Conservation (phyloP, 2,888 invertebrate species). For the Encarsia formosa region DNA sequence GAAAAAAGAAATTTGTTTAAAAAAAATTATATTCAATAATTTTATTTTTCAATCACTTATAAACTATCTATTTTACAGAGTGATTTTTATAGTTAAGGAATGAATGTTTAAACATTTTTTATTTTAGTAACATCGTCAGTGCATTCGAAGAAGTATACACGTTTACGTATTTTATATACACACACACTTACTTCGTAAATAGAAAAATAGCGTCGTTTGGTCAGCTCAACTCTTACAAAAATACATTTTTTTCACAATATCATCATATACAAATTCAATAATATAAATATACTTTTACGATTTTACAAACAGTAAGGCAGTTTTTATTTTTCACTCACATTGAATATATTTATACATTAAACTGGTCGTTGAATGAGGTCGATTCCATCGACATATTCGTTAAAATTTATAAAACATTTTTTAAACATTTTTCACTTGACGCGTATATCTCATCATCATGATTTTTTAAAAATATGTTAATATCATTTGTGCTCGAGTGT, state of each 20-base stretch:
- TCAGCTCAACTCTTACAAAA: conserved; percentile 20
- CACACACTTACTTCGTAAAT: conserved; percentile 16
- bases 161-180: conserved; percentile 21
- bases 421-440: too few species aligned
- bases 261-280: conserved; percentile 8
- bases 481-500: conserved; percentile 14
- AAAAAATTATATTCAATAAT: too few species aligned
- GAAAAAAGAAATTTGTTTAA: too few species aligned
- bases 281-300: neutral
- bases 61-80: too few species aligned
- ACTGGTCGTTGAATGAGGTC: neutral
- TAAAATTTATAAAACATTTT: conserved; percentile 6
- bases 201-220: conserved; percentile 21
- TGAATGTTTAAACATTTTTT: neutral
- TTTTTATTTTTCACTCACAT: neutral
- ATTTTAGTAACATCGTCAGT: neutral
- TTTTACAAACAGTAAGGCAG: neutral
- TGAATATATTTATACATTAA: neutral
- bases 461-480: too few species aligned
- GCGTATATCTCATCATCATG: too few species aligned
- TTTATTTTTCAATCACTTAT: too few species aligned
- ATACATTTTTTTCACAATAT: conserved; percentile 16
- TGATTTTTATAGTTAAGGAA: neutral
- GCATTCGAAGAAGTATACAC: conserved; percentile 24
- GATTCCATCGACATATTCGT: neutral